Base-by-base conservation (phyloP, 2,113 vertebrate genomes). In the Prolemur simus region DNA sequence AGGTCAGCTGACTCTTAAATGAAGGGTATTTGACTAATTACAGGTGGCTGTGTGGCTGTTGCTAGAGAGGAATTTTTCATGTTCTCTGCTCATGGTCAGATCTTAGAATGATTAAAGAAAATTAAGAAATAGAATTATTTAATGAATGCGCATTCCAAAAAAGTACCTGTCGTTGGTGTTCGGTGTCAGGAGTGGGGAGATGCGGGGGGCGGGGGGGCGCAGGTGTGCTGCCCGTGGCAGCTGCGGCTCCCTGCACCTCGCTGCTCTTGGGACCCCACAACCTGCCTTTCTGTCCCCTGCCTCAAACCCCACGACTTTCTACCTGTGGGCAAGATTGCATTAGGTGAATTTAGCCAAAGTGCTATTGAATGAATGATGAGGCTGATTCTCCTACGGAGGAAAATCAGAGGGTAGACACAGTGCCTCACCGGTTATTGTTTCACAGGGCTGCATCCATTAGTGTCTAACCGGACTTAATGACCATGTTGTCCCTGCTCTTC, bases 161-260 rank as follows among this genome's bases (percentile, higher is more conserved):
- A 63, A 54, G 52, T 1, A 1, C 23, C 6, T 7, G 20, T 21
- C 10, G 8, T 49, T 34, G 8, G 20, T 21, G 13, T 29, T 60
- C 15, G 6, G 86, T 77, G 71, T 88, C 37, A 39, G 8, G 34
- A 66, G 13, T 6, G 8, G 83, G 77, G 29, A 71, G 8, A 47
- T 56, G 42, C 8, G 5, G 56, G 14, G 7, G 17, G 42, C 5
- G 56, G 14, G 7, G 17, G 42, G 83, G 20, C 8, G 25, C 12
- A 4, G 20, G 27, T 54, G 23, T 32, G n/a, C 39, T 39, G 1
- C 52, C 20, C 0, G 0, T 6, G 32, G 23, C 17, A 5, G 21
- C 64, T 54, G 20, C 5, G 32, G 0, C 73, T 42, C 23, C 71
- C 54, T 49, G 71, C 5, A 11, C n/a, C 32, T 14, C 3, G 4